These are phyloP conservation scores for Phasianus colchicus DNA, from an alignment of 2,113 vertebrate species.

Conservation along the genomic window DNA sequence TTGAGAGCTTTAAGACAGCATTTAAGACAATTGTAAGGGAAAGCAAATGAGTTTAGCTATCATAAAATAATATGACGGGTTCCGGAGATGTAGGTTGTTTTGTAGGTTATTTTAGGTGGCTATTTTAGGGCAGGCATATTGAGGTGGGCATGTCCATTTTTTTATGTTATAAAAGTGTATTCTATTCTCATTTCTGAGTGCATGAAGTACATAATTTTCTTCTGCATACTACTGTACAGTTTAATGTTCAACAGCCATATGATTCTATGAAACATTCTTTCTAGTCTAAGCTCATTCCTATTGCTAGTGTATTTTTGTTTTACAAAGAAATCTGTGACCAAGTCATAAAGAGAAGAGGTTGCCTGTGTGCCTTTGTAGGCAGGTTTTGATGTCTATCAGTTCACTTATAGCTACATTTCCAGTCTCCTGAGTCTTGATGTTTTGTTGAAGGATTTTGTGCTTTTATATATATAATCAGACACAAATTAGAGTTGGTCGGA, in stretches of 20 bases:
- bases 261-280: background rate
- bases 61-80: background rate
- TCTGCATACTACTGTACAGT: background rate
- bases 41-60: background rate
- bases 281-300: background rate
- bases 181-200: background rate
- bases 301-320: background rate
- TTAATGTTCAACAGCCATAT: background rate
- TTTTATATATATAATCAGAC: background rate
- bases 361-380: background rate
- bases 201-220: background rate
- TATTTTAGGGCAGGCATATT: background rate
- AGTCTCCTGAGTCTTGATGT: background rate
- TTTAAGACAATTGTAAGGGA: background rate
- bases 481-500: conserved; percentile 2
- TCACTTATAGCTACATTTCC: background rate
- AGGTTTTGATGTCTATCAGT: background rate
- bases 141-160: background rate
- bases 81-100: background rate
- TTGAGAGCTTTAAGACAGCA: background rate
- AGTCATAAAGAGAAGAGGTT: background rate
- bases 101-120: background rate
- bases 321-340: background rate
- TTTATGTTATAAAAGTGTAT: background rate
- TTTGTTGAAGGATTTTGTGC: background rate